Evolutionary conservation across 2,113 vertebrate species (phyloP), one percentile per base, ranked within the genome.

Genomic region (Xenotilapia flavipinnis): DNA sequence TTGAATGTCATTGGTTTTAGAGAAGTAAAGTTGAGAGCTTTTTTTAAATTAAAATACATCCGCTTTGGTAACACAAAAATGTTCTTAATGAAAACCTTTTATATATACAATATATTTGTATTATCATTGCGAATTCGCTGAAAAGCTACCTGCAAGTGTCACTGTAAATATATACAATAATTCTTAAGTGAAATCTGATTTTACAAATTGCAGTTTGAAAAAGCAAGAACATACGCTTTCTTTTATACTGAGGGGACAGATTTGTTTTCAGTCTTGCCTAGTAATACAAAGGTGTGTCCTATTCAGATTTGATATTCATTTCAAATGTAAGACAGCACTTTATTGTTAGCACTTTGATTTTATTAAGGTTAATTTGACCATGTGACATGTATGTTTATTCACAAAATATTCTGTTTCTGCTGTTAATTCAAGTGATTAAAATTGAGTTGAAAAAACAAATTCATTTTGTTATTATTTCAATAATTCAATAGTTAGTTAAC

Each of bases 101-200:
- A 53, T 0, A 53, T 53, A 53, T 53, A 21, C 51, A 53, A 6
- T 53, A 51, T 51, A 51, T 51, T 51, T 53, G 49, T n/a, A 53
- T 53, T 26, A 55, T 55, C 21, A 26, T 1, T 56, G 54, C 6
- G 0, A 0, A 56, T 56, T 14, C 7, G 54, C 54, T 26, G 21
- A 26, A 56, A 56, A 56, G 21, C 12, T 56, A 14, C 12, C 6
- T 56, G 54, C 23, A 56, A 56, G 12, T 56, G 21, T 56, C 23
- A 26, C 21, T 56, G 6, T 26, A 56, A 56, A 56, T 56, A 0
- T 56, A 14, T 4, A 8, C 12, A 26, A 26, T 3, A 0, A 3
- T 56, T 3, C 1, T 56, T 26, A 26, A 56, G 12, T 56, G 54
- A 56, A 56, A 56, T 56, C 54, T 8, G 54, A 26, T 56, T 56